Evolutionary conservation across 2,888 invertebrate genomes (phyloP).

Genomic region (Microplitis manilae): DNA sequence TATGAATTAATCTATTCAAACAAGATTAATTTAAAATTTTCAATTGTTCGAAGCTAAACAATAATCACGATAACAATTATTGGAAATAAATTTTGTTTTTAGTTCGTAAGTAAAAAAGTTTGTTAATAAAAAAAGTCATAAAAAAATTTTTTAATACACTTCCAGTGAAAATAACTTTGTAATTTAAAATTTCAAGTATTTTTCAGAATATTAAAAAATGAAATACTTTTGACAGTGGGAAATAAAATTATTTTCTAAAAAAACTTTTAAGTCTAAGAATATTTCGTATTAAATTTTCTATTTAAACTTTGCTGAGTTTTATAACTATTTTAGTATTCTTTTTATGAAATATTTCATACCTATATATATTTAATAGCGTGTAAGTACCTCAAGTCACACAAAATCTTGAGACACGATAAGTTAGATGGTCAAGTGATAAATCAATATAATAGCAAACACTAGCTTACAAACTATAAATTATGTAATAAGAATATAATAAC

Average conservation of each 20-base stretch:
- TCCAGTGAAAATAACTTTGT: neutral
- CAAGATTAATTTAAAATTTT: too few species aligned
- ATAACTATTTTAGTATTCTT: neutral
- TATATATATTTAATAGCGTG: neutral
- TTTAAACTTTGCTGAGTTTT: neutral
- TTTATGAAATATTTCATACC: neutral
- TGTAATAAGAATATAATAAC: neutral
- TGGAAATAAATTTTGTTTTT: neutral
- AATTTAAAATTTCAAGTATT: constrained; percentile 9
- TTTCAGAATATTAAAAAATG: neutral
- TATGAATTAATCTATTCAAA: neutral
- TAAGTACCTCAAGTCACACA: constrained; percentile 6
- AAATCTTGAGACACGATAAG: constrained; percentile 11
- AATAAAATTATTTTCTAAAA: neutral
- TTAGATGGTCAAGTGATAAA: neutral
- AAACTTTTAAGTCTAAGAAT: neutral
- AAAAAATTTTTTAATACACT: neutral
- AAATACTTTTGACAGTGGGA: neutral
- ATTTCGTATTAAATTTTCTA: neutral
- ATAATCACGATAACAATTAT: neutral
- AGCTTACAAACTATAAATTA: neutral
- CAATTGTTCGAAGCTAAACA: too few species aligned
- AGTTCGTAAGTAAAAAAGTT: neutral
- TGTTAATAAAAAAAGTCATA: neutral
- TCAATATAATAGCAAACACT: neutral